A percentile compares a stretch with the other conserved stretches of the same genome.
Conservation (phyloP, 2,888 invertebrate species). For the Drosophila neutralis region DNA sequence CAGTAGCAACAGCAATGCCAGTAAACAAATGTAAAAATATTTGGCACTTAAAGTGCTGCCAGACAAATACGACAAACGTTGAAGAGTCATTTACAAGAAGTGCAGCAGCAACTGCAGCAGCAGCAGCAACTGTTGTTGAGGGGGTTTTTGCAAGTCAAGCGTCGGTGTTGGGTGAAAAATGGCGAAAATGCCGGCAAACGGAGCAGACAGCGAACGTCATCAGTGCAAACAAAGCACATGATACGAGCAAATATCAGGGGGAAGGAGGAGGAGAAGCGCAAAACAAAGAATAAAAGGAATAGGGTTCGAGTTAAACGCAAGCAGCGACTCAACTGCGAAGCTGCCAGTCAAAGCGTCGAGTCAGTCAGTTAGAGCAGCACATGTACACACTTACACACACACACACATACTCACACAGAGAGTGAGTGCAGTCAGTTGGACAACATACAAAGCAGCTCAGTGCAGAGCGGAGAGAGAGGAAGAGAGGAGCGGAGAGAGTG, state of each 20-base stretch:
- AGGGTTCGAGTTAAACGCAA: conserved; percentile 39
- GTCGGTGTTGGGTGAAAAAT: conserved; percentile 63
- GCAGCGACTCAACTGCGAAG: conserved; percentile 32
- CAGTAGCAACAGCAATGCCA: conserved; percentile 32
- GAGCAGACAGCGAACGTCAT: conserved; percentile 69
- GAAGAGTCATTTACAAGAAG: conserved; percentile 77
- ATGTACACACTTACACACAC: not conserved
- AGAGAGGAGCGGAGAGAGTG: too few species aligned
- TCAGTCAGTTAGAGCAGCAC: conserved; percentile 20
- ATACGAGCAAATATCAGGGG: conserved; percentile 27
- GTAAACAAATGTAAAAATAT: conserved; percentile 76
- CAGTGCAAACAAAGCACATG: conserved; percentile 62
- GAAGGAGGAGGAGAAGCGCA: conserved; percentile 1
- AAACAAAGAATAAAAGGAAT: conserved; percentile 37
- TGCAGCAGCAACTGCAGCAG: conserved; percentile 50
- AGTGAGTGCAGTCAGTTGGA: conserved; percentile 59
- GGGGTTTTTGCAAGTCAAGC: conserved; percentile 44
- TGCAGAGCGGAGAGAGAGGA: not conserved
- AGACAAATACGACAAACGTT: conserved; percentile 78
- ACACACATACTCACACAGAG: not conserved
- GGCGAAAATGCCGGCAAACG: conserved; percentile 61
- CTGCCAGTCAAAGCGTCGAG: conserved; percentile 57
- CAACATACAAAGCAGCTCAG: conserved; percentile 32
- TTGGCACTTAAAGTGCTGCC: conserved; percentile 78
- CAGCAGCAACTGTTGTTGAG: conserved; percentile 22